Evolutionary conservation across 1,140 invertebrate species (phyloP), one percentile per base, ranked within the genome.

Genomic region (Colletes latitarsis): DNA sequence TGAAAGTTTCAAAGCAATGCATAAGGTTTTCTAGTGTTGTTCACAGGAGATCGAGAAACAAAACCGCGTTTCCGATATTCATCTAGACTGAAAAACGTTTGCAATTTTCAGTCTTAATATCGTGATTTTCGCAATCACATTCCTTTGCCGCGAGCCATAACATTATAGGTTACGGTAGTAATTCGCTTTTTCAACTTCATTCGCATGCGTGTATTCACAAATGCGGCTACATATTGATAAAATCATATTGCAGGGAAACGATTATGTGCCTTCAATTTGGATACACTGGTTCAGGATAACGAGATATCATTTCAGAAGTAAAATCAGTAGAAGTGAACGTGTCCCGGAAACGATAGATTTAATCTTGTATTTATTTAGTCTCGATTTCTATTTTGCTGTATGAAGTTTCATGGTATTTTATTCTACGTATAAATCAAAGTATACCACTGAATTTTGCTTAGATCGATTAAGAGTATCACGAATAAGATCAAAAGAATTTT

Each of bases 101-200:
- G 58, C 52, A 73, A 74, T 79, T 73, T 79, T 74, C 49, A 74
- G 41, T 66, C 52, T 21, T 64, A 64, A 79, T 77, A 39, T 39
- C 14, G n/a, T 60, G 49, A 79, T 73, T 73, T 57, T 58, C 39
- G 58, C 17, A 73, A 73, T 70, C 52, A 21, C 69, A 66, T 74
- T 30, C 62, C 60, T 39, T 14, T n/a, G 19, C 60, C n/a, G 6
- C 49, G 69, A 64, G 64, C 49, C 52, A 52, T 73, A 79, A 74
- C 41, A 30, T 74, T 73, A 64, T 39, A 9, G 30, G 55, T 43
- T 71, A 43, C n/a, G 17, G 30, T 62, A 71, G 17, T 60, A 43
- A 43, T 3, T 46, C 12, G 49, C 12, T 78, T 73, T 79, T 58
- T 66, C 60, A 5, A 39, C 39, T 39, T 64, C 12, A 19, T 69